Evolutionary conservation across 2,113 vertebrate genomes (phyloP).

Genomic region (Corythoichthys haematopterus): DNA sequence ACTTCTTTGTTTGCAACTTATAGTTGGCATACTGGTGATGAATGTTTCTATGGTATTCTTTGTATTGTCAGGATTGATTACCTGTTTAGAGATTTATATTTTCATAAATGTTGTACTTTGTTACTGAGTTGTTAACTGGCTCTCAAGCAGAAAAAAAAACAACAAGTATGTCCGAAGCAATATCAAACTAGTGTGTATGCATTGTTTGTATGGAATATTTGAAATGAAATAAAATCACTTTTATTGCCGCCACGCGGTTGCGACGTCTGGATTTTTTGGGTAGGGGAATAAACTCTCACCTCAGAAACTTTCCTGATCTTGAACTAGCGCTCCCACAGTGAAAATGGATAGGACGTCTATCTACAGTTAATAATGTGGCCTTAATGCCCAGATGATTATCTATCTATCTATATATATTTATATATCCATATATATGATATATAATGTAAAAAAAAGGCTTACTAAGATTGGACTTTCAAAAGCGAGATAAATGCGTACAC

Average conservation of each 20-base stretch:
- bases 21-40: constrained; percentile 87
- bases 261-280: not conserved
- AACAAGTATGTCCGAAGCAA: constrained; percentile 84
- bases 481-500: no score
- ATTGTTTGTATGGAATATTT: constrained; percentile 94
- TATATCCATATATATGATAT: no score
- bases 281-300: no score
- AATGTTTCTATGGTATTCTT: constrained; percentile 99
- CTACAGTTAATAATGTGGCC: no score
- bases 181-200: constrained; percentile 96
- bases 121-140: constrained; percentile 98
- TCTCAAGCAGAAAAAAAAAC: constrained; percentile 66
- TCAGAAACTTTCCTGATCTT: no score
- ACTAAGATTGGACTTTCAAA: no score
- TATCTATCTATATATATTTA: no score
- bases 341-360: no score
- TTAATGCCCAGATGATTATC: no score
- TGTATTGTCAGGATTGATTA: constrained; percentile 93
- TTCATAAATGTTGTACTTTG: constrained; percentile 99
- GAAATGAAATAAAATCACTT: constrained; percentile 76
- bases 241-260: constrained; percentile 58
- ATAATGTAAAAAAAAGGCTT: no score
- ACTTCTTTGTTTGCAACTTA: constrained; percentile 92
- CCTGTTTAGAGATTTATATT: constrained; percentile 99
- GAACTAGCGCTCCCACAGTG: no score